Conservation (phyloP, 2,113 vertebrate genomes). For the Camarhynchus parvulus region DNA sequence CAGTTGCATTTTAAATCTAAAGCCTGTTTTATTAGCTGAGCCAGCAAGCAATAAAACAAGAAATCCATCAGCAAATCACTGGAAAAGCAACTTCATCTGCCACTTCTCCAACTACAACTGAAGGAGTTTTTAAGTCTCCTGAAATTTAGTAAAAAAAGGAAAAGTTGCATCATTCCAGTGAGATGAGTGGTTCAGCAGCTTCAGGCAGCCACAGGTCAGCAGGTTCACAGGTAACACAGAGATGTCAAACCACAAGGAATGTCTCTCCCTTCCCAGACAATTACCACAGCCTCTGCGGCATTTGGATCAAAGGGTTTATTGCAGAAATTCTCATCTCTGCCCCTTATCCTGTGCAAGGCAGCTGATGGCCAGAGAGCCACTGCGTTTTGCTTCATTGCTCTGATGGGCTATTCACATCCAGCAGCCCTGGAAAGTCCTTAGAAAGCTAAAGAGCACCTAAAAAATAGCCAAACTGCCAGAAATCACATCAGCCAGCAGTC, state of each 20-base stretch:
- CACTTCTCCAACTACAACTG: neutral
- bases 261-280: neutral
- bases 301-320: neutral
- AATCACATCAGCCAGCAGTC: neutral
- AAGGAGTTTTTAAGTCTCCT: neutral
- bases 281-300: neutral
- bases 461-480: neutral
- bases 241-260: neutral
- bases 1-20: neutral
- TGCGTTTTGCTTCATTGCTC: neutral
- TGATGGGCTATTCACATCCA: neutral
- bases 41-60: neutral
- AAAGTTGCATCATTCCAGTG: rapidly evolving
- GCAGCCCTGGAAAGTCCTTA: neutral
- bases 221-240: neutral
- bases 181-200: neutral
- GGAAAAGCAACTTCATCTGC: neutral
- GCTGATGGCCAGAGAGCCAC: neutral
- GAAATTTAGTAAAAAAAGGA: neutral
- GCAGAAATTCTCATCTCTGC: neutral
- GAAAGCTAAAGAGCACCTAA: neutral
- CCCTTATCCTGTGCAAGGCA: neutral
- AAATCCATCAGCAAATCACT: neutral
- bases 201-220: neutral
- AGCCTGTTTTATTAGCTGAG: neutral